Evolutionary conservation across 2,113 vertebrate species (phyloP).

Genomic region (Coregonus clupeaformis): DNA sequence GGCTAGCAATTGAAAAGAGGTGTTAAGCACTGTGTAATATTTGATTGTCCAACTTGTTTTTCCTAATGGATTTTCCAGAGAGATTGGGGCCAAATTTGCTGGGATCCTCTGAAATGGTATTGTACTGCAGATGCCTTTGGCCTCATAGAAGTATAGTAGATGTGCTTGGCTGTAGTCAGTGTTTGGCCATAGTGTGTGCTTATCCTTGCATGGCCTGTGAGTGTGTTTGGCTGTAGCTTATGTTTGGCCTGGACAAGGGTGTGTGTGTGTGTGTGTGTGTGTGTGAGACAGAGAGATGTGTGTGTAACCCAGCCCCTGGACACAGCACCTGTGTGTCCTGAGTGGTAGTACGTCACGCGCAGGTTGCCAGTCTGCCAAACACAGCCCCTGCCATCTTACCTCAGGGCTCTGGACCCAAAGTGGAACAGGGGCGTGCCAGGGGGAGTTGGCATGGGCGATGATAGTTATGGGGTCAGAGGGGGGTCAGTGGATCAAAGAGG

Average conservation of each 20-base stretch:
- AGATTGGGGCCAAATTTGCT: conserved; percentile 34
- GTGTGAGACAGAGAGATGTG: background rate
- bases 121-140: conserved; percentile 48
- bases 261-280: background rate
- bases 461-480: conserved; percentile 26
- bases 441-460: conserved; percentile 25
- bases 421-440: conserved; percentile 28
- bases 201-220: conserved; percentile 52
- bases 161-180: conserved; percentile 47
- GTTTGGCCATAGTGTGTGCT: conserved; percentile 47
- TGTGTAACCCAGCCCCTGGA: conserved; percentile 11
- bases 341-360: background rate
- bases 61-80: conserved; percentile 47
- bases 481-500: conserved; percentile 12
- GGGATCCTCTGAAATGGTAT: conserved; percentile 52
- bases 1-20: conserved; percentile 59
- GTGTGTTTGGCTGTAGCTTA: conserved; percentile 49
- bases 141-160: conserved; percentile 38
- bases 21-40: conserved; percentile 65
- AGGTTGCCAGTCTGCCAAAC: conserved; percentile 16
- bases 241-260: conserved; percentile 19
- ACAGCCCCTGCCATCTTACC: conserved; percentile 49
- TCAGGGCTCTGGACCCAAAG: conserved; percentile 53
- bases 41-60: conserved; percentile 59
- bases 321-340: conserved; percentile 44